Evolutionary conservation across 30 jellyfish, hydroid and myxozoan genomes (phyloP).

Genomic region (Hydractinia echinata): DNA sequence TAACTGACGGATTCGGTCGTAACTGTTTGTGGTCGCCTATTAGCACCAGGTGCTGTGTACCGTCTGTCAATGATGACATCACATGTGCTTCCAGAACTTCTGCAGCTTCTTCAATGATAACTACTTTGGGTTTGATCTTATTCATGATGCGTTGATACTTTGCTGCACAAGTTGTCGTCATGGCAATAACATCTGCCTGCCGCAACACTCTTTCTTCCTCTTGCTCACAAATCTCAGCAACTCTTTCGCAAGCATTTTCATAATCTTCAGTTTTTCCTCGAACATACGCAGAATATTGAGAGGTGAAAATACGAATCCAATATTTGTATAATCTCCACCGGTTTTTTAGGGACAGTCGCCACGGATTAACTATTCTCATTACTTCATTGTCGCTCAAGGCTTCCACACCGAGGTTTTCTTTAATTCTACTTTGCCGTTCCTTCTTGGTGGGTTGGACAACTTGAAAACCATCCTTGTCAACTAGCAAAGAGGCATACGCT

Average conservation of each 20-base stretch:
- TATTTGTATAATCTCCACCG: conserved; percentile 68
- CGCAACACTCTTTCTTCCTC: conserved; percentile 41
- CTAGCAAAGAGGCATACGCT: neutral
- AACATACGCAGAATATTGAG: neutral
- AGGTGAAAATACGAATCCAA: conserved; percentile 18
- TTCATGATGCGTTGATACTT: conserved; percentile 24
- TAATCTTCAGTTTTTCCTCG: conserved; percentile 20
- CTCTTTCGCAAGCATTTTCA: conserved; percentile 42
- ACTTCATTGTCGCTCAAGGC: conserved; percentile 56
- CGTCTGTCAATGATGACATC: conserved; percentile 41
- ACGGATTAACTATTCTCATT: conserved; percentile 12
- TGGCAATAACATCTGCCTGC: conserved; percentile 48
- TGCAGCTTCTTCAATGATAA: conserved; percentile 88
- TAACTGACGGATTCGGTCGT: conserved; percentile 58
- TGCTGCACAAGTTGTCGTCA: conserved; percentile 88
- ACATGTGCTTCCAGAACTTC: conserved; percentile 88
- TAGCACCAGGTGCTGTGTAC: conserved; percentile 53
- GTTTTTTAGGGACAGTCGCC: conserved; percentile 33
- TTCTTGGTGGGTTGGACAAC: conserved; percentile 31
- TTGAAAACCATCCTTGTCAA: conserved; percentile 36
- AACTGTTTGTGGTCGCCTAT: conserved; percentile 91
- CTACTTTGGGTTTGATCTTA: conserved; percentile 45
- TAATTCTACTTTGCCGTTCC: conserved; percentile 8
- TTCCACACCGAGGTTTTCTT: conserved; percentile 25
- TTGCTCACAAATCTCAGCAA: conserved; percentile 37